Percentiles rank a stretch among this genome's conserved stretches.
Conservation (phyloP, 2,113 vertebrate genomes). For the Xiphophorus couchianus region DNA sequence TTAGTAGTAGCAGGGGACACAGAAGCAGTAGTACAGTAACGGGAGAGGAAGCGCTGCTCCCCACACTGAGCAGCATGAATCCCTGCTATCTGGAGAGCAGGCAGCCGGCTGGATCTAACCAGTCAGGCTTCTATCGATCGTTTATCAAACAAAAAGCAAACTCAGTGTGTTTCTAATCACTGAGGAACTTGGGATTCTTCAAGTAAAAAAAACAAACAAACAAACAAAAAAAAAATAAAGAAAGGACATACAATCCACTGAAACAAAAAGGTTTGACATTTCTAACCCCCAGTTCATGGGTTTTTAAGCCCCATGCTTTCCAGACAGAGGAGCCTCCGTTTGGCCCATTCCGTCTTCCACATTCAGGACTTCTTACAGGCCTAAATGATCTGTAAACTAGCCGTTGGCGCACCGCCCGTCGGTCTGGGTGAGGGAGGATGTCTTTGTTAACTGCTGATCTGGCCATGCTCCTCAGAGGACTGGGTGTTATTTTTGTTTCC, state of each 20-base stretch:
- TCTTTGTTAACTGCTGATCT: constrained; percentile 31
- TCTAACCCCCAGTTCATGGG: constrained; percentile 16
- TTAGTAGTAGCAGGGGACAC: constrained; percentile 79
- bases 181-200: constrained; percentile 59
- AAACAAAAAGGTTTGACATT: constrained; percentile 33
- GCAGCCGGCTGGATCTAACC: constrained; percentile 46
- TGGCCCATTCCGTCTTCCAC: constrained; percentile 1
- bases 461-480: constrained; percentile 32
- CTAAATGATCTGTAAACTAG: constrained; percentile 67
- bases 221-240: constrained; percentile 42
- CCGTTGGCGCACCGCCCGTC: constrained; percentile 59
- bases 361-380: constrained; percentile 41
- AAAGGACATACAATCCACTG: constrained; percentile 55
- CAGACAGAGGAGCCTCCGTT: constrained; percentile 10
- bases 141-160: constrained; percentile 21
- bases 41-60: constrained; percentile 49
- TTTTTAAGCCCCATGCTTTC: constrained; percentile 10
- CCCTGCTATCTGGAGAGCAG: constrained; percentile 41
- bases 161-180: constrained; percentile 32
- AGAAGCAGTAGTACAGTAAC: constrained; percentile 80
- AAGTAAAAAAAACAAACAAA: constrained; percentile 42
- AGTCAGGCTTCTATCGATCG: constrained; percentile 23
- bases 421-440: constrained; percentile 32
- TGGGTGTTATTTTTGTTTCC: constrained; percentile 5
- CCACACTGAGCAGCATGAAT: constrained; percentile 38